phyloP scores from a whole-genome alignment of 2,888 invertebrate genomes.

The Noctua janthina region DNA sequence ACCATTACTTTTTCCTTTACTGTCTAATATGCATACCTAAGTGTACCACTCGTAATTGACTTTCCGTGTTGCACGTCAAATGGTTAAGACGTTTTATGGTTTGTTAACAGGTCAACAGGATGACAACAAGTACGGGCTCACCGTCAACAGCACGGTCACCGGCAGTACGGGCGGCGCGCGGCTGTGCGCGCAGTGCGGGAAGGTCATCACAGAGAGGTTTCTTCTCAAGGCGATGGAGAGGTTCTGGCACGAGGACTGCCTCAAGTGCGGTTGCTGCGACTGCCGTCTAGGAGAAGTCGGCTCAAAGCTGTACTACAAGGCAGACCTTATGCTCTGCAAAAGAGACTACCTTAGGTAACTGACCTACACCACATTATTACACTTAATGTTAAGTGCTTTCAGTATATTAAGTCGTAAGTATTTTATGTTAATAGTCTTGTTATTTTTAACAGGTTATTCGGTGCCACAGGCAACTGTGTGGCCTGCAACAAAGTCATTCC shows the following conservation, averaged over 20 bases:
- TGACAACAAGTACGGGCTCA: constrained; percentile 85
- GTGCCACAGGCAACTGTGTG: constrained; percentile 97
- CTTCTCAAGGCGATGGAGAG: constrained; percentile 96
- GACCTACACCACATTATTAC: constrained; percentile 49
- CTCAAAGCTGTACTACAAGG: constrained; percentile 96
- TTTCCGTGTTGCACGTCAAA: constrained; percentile 32
- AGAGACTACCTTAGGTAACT: constrained; percentile 96
- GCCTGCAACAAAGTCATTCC: constrained; percentile 98
- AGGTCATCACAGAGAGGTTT: constrained; percentile 95
- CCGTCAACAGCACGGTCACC: constrained; percentile 75
- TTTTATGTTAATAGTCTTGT: constrained; percentile 75
- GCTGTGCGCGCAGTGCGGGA: constrained; percentile 96
- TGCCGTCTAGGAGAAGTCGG: constrained; percentile 98
- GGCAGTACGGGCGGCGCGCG: constrained; percentile 85
- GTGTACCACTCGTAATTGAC: constrained; percentile 27
- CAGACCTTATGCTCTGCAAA: constrained; percentile 97
- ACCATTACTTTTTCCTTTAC: constrained; percentile 53
- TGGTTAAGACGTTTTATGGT: constrained; percentile 9
- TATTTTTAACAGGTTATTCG: constrained; percentile 94
- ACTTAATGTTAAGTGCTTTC: constrained; percentile 73
- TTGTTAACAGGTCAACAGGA: constrained; percentile 85
- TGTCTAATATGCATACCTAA: constrained; percentile 49
- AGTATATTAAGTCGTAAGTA: constrained; percentile 76
- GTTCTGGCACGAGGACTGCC: constrained; percentile 98
- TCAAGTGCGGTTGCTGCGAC: constrained; percentile 98